phyloP scores from a whole-genome alignment of 2,797 vertebrate genomes.

The Enteromius unitaeniatus region DNA sequence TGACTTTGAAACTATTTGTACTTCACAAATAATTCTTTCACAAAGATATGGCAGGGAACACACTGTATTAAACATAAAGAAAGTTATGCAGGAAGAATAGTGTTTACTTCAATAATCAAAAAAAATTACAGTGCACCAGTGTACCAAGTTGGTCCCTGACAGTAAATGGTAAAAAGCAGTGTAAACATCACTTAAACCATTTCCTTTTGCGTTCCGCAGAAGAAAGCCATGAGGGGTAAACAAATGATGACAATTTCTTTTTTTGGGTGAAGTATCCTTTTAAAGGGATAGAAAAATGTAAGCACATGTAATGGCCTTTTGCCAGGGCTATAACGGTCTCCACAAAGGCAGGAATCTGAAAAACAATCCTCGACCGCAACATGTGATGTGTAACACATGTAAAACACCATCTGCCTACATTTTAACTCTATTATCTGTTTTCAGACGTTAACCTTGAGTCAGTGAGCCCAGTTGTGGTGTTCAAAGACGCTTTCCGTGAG shows the following conservation, averaged over 20 bases:
- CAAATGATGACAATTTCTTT: conserved; percentile 7
- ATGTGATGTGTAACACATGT: conserved; percentile 18
- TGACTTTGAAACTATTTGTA: too few species aligned
- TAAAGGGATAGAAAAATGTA: conserved; percentile 10
- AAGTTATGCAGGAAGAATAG: too few species aligned
- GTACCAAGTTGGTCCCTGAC: not conserved
- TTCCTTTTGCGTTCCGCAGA: not conserved
- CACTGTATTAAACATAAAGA: too few species aligned
- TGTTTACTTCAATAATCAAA: not conserved
- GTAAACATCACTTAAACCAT: not conserved
- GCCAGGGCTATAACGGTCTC: conserved; percentile 8
- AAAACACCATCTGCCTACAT: conserved; percentile 2
- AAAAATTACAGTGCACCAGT: too few species aligned
- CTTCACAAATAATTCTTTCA: not conserved
- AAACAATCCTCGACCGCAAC: conserved; percentile 20
- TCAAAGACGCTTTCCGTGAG: not conserved
- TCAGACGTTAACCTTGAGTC: not conserved
- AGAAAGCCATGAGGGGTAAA: not conserved
- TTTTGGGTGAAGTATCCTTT: not conserved
- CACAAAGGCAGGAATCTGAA: conserved; percentile 14
- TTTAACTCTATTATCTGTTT: not conserved
- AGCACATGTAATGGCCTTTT: conserved; percentile 6
- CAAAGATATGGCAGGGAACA: not conserved
- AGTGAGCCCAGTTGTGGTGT: not conserved
- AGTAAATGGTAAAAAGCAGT: not conserved